These are phyloP conservation scores for Heterotis niloticus DNA, from an alignment of 2,113 vertebrate species.

Conservation along the genomic window DNA sequence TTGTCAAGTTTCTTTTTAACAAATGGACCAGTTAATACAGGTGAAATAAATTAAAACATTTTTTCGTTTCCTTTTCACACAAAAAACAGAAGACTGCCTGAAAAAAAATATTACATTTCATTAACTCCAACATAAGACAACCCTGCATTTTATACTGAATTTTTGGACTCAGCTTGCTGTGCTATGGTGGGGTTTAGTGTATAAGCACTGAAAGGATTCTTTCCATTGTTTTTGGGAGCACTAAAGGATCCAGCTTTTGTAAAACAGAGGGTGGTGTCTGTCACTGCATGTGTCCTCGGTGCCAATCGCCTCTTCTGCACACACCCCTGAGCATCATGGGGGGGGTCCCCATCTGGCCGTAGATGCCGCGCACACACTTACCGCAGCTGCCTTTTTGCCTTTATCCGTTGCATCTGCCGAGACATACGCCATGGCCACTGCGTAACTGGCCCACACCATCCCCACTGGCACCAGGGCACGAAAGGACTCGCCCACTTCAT, in stretches of 20 bases:
- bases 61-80: too few species aligned
- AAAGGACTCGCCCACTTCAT: conserved; percentile 93
- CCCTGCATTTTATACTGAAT: too few species aligned
- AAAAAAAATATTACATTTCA: too few species aligned
- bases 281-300: neutral
- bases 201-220: neutral
- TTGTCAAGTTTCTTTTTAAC: too few species aligned
- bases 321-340: too few species aligned
- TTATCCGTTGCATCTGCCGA: conserved; percentile 88
- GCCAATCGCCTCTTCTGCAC: neutral
- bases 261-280: too few species aligned
- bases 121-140: too few species aligned
- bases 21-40: too few species aligned
- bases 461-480: conserved; percentile 77
- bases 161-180: too few species aligned
- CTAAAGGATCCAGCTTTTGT: neutral
- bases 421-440: conserved; percentile 81
- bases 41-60: too few species aligned
- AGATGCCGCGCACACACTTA: conserved; percentile 55
- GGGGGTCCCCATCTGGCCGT: neutral
- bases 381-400: conserved; percentile 78
- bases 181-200: too few species aligned
- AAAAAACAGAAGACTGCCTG: too few species aligned
- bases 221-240: neutral
- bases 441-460: conserved; percentile 86